A percentile compares a stretch with the other conserved stretches of the same genome.
Conservation (phyloP, 2,113 vertebrate species). For the Scomber japonicus region DNA sequence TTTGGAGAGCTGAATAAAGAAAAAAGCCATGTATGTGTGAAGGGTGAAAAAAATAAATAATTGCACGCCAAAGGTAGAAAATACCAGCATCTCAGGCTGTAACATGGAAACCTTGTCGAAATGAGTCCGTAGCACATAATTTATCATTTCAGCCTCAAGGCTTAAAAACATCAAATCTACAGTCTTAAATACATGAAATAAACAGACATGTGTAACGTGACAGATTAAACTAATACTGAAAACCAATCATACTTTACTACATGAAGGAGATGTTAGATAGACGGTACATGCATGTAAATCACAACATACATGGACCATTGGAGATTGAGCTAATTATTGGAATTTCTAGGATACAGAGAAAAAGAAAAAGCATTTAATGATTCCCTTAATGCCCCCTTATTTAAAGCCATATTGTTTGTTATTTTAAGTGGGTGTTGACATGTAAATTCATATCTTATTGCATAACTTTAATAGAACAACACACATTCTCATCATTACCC, state of each 20-base stretch:
- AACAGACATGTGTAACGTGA: not conserved
- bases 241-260: conserved; percentile 4
- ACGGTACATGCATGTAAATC: not conserved
- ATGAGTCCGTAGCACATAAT: conserved; percentile 12
- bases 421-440: too few species aligned
- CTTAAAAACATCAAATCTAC: conserved; percentile 6
- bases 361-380: not conserved
- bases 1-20: conserved; percentile 19
- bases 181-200: not conserved
- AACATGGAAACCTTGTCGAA: conserved; percentile 2
- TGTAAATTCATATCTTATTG: too few species aligned
- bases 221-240: not conserved
- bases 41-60: conserved; percentile 28
- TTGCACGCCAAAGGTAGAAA: conserved; percentile 39
- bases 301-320: not conserved
- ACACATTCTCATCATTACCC: too few species aligned
- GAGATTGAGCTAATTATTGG: not conserved
- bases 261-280: not conserved
- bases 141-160: conserved; percentile 23
- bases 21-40: conserved; percentile 10
- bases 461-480: too few species aligned
- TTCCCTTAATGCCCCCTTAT: too few species aligned
- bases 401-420: too few species aligned
- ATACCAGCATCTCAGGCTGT: conserved; percentile 34
- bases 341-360: not conserved